Base-by-base conservation (phyloP, 2,113 vertebrate genomes). In the Pelecanoides urinatrix region DNA sequence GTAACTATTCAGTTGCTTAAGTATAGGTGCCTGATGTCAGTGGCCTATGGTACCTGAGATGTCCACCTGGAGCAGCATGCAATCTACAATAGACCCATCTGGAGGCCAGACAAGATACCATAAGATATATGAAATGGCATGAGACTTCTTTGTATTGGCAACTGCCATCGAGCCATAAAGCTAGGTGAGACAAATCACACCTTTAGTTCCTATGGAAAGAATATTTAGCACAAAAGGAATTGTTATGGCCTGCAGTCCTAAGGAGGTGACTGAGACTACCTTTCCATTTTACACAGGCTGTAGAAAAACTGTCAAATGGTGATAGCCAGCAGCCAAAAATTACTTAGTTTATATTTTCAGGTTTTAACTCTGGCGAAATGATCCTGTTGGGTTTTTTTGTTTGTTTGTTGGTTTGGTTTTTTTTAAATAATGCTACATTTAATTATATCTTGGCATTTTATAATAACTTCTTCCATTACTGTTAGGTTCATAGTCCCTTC, bases 11-110 rank as follows among this genome's bases (percentile, higher is more conserved):
- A 29, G 29, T 58, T 87, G 50, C 40, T 3, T 22, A 15, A 34
- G 18, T 23, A 5, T 25, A 45, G 36, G 22, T 76, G 42, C 16
- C 42, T 58, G 25, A n/a, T 53, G 63, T 25, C 63, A 58, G 11
- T 63, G 42, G 13, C 30, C 15, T 26, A 3, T 0, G 0, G 53
- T 44, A 59, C 18, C 32, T 2, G 4, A 71, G 61, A 34, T 56
- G 27, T 34, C 52, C 20, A 34, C 6, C 50, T 45, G 29, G 36
- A 76, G 34, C 49, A 92, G 32, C 17, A 21, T 47, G 26, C 7
- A 29, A 8, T 53, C 20, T 67, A 49, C 38, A 27, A 9, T 13
- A 68, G 52, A 58, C 23, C 38, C 53, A 63, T 49, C 19, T 50
- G 22, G 58, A 80, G 23, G 16, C 53, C 63, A 80, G 58, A 30